phyloP scores from a whole-genome alignment of 2,888 invertebrate genomes.

The Myopa tessellatipennis region DNA sequence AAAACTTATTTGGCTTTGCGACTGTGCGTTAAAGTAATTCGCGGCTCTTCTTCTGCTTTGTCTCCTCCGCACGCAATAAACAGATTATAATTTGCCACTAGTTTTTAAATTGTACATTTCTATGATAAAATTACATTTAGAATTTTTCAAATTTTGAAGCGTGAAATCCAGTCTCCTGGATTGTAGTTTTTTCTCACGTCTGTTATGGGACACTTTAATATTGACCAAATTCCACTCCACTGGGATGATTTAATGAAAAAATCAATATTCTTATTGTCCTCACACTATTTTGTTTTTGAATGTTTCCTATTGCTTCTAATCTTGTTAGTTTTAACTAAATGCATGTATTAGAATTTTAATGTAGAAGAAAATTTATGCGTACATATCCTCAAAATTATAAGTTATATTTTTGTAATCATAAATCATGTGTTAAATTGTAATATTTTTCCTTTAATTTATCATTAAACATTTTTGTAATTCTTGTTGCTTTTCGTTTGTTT shows the following conservation, averaged over 20 bases:
- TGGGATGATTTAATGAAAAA: too few species aligned
- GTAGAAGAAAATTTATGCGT: conserved; percentile 37
- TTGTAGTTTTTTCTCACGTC: too few species aligned
- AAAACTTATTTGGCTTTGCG: background rate
- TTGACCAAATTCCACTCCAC: too few species aligned
- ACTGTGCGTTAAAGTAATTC: background rate
- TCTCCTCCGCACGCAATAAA: background rate
- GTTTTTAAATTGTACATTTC: conserved; percentile 37
- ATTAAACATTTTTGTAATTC: background rate
- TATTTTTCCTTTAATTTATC: background rate
- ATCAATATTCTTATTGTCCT: too few species aligned
- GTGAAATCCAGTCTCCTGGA: too few species aligned
- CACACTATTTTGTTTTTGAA: too few species aligned
- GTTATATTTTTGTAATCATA: background rate
- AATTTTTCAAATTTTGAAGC: too few species aligned
- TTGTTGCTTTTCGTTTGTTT: background rate
- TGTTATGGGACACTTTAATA: too few species aligned
- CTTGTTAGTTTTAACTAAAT: conserved; percentile 44
- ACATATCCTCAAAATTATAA: conserved; percentile 36
- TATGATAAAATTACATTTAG: too few species aligned
- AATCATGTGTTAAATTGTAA: background rate
- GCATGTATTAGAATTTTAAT: conserved; percentile 31
- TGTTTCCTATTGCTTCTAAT: too few species aligned
- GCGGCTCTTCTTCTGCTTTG: background rate
- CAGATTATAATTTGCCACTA: conserved; percentile 48